These are phyloP conservation scores for Chionoecetes opilio DNA, from an alignment of 1,140 invertebrate species.

Conservation along the genomic window DNA sequence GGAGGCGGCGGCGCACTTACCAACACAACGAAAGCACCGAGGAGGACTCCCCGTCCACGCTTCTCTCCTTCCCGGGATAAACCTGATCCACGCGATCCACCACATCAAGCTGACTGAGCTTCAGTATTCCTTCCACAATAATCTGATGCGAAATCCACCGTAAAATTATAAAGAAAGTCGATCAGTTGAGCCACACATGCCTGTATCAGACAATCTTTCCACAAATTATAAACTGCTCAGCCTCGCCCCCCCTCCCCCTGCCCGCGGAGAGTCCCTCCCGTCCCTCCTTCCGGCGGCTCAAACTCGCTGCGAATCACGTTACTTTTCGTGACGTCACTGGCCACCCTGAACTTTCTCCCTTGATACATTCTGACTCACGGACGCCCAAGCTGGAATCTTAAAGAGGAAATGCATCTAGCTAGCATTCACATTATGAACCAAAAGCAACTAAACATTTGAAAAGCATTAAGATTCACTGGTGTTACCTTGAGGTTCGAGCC, in stretches of 20 bases:
- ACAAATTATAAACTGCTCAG: background rate
- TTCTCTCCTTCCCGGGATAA: background rate
- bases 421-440: background rate
- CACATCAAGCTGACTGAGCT: background rate
- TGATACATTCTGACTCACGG: slow-evolving; percentile 22
- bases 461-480: background rate
- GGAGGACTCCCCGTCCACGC: slow-evolving; percentile 1
- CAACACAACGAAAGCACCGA: background rate
- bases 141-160: background rate
- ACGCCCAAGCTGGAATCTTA: too few relatives aligned
- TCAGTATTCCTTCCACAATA: background rate
- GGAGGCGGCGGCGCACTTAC: too few relatives aligned
- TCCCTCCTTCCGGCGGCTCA: slow-evolving; percentile 38
- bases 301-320: slow-evolving; percentile 62
- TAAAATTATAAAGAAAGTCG: background rate
- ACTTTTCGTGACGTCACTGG: slow-evolving; percentile 25
- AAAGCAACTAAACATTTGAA: background rate
- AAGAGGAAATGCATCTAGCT: background rate
- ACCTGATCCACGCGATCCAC: background rate
- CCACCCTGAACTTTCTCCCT: background rate
- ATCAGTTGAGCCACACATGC: background rate
- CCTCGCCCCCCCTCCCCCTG: background rate
- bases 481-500: background rate
- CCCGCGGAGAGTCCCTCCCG: slow-evolving; percentile 8
- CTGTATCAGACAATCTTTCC: background rate